These are phyloP conservation scores for Meloidogyne exigua DNA, from an alignment of 1,140 invertebrate genomes.

Conservation along the genomic window DNA sequence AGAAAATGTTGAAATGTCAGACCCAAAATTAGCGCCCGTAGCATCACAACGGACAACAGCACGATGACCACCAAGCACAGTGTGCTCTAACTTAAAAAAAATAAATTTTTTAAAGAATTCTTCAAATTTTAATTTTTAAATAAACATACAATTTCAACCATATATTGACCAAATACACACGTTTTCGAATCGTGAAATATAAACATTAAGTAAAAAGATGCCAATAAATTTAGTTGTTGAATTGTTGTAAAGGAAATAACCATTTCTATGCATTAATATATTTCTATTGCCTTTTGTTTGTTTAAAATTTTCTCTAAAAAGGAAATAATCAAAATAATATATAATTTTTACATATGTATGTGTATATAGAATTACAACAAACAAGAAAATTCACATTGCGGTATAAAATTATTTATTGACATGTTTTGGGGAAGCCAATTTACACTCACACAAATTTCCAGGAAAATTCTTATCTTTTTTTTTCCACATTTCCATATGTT, in stretches of 20 bases:
- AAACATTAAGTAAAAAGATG: not conserved
- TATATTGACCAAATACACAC: not conserved
- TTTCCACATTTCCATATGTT: not conserved
- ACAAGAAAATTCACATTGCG: not conserved
- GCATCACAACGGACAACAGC: slow-evolving; percentile 56
- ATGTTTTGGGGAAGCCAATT: not conserved
- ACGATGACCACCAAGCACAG: slow-evolving; percentile 39
- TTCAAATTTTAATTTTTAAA: not conserved
- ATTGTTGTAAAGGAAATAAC: not conserved
- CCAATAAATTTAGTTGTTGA: not conserved
- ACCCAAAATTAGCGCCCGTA: slow-evolving; percentile 60
- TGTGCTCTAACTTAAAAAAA: slow-evolving; percentile 48
- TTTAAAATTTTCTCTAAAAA: not conserved
- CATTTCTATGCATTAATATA: not conserved
- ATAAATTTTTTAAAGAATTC: not conserved
- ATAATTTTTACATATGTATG: not conserved
- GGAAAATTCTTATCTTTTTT: not conserved
- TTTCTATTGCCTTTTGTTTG: not conserved
- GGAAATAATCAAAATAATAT: not conserved
- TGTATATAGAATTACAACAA: not conserved
- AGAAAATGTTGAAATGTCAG: slow-evolving; percentile 36
- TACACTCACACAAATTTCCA: not conserved
- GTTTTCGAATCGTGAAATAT: not conserved
- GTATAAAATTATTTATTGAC: not conserved
- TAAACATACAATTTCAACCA: slow-evolving; percentile 5